phyloP scores from a whole-genome alignment of 2,797 vertebrate genomes.

The Ispidina lecontei region DNA sequence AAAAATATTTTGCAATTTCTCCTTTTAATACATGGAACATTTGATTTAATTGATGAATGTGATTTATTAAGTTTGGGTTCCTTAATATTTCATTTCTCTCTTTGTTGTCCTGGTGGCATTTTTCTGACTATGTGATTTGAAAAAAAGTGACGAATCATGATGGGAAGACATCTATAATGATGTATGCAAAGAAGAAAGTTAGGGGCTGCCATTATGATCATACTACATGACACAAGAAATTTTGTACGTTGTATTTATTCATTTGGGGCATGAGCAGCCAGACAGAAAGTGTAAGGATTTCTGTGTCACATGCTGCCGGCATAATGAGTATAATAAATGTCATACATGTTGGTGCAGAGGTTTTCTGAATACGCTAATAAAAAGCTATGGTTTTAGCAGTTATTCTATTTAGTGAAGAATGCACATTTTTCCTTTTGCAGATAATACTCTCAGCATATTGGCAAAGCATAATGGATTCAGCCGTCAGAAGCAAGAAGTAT shows the following conservation, averaged over 20 bases:
- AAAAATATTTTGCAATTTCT: not conserved
- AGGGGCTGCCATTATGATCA: not conserved
- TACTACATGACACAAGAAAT: not conserved
- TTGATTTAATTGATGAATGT: not conserved
- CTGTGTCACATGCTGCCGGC: not conserved
- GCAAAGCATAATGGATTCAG: conserved; percentile 94
- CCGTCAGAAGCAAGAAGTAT: conserved; percentile 95
- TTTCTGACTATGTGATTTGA: not conserved
- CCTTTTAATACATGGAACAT: not conserved
- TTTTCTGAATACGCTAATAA: not conserved
- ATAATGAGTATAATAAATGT: not conserved
- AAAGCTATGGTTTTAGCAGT: not conserved
- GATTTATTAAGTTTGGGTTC: not conserved
- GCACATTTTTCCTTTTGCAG: conserved; percentile 76
- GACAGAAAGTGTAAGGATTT: not conserved
- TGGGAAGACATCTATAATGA: not conserved
- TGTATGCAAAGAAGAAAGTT: not conserved
- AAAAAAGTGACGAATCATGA: not conserved
- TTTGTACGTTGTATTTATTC: rapidly evolving
- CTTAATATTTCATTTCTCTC: not conserved
- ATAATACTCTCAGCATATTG: conserved; percentile 95
- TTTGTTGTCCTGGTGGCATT: not conserved
- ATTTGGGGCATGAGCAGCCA: not conserved
- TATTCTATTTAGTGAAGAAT: not conserved
- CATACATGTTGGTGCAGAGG: not conserved